Evolutionary conservation across 2,797 vertebrate genomes (phyloP), one percentile per base, ranked within the genome.

Genomic region (Protonibea diacanthus): DNA sequence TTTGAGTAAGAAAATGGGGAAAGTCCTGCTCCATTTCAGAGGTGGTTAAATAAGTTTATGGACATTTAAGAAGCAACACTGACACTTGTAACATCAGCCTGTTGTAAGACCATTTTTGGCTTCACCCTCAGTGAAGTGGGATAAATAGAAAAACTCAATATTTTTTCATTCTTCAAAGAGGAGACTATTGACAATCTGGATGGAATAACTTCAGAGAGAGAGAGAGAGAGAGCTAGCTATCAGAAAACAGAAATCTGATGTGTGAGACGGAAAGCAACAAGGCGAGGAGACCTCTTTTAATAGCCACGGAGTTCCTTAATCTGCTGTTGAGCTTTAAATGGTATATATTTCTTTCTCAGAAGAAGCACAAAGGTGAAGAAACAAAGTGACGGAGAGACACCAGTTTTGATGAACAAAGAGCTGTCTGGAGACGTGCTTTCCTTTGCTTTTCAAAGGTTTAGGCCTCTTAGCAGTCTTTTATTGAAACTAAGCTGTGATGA

Each of bases 401-500:
- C 58, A 23, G 33, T 78, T 82, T 57, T 77, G 55, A 81, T 67
- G 85, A 89, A 88, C 80, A 87, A 89, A 90, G 80, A 68, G 66
- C 71, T 65, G 62, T 66, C 79, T 74, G 60, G 82, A 86, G 71
- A 85, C 55, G 38, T 68, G 62, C 63, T 82, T 66, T 38, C 18
- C 47, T 82, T 85, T 83, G 68, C 74, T 56, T 84, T 85, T 89
- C 67, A 84, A 74, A 84, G 81, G 61, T 84, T 84, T 82, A 79
- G 77, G 67, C 72, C 25, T 88, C 78, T 89, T 75, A 82, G 80
- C 75, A 59, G 80, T 74, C 71, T 86, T 78, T 84, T 76, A 83
- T 86, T 88, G 80, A 90, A 85, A 81, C 83, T 87, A 86, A 92
- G 84, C 86, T 81, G 73, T 80, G 84, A 89, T 88, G 88, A 91